These are phyloP conservation scores for Patella caerulea DNA, from an alignment of 2,888 invertebrate genomes.

Conservation along the genomic window DNA sequence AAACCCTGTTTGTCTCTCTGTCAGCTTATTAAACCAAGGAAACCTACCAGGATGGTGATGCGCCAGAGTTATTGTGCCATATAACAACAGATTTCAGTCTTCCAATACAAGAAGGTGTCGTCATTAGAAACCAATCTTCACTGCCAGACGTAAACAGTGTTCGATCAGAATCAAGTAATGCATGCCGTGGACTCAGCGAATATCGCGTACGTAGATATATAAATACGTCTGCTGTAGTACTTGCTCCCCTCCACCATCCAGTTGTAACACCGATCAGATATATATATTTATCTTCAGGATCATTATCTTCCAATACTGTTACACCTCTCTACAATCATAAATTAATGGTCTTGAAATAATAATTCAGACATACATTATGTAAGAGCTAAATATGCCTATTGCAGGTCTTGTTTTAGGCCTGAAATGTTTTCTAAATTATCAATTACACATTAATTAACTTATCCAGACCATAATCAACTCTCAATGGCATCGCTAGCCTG, in stretches of 20 bases:
- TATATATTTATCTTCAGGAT: constrained; percentile 39
- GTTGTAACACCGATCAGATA: constrained; percentile 61
- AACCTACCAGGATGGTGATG: constrained; percentile 57
- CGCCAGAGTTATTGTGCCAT: constrained; percentile 63
- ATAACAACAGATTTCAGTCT: constrained; percentile 48
- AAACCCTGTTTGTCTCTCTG: no score
- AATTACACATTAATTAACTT: no score
- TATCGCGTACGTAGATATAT: constrained; percentile 41
- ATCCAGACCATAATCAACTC: no score
- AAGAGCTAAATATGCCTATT: no score
- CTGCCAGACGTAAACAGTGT: constrained; percentile 52
- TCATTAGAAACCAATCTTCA: constrained; percentile 62
- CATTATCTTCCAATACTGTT: constrained; percentile 46
- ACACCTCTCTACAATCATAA: constrained; percentile 44
- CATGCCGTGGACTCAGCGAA: constrained; percentile 38
- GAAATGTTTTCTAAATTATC: no score
- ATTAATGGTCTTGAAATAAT: no score
- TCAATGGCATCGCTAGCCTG: no score
- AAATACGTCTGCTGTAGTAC: constrained; percentile 59
- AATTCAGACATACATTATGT: no score
- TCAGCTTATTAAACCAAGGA: background rate
- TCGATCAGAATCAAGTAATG: constrained; percentile 37
- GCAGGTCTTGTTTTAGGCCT: no score
- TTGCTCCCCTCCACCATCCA: constrained; percentile 58
- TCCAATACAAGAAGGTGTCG: constrained; percentile 51